Evolutionary conservation across 2,797 vertebrate genomes (phyloP).

Genomic region (Acanthiza pusilla): DNA sequence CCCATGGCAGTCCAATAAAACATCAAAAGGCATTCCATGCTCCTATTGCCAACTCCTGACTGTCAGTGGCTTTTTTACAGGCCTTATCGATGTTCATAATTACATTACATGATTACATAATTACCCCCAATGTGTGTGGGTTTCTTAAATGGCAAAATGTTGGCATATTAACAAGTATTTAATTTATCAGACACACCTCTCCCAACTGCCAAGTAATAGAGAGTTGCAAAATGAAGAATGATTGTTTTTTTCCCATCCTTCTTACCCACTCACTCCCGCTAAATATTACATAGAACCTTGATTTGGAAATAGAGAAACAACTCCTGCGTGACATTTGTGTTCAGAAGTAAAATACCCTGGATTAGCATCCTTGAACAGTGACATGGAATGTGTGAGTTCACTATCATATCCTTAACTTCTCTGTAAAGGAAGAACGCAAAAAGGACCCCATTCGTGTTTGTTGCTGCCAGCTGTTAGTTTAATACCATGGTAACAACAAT

Average conservation of each 20-base stretch:
- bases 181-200: background rate
- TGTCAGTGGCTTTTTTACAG: background rate
- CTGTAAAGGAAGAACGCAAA: background rate
- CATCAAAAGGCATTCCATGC: background rate
- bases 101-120: too few species aligned
- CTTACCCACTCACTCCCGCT: background rate
- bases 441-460: background rate
- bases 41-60: background rate
- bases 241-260: background rate
- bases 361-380: background rate
- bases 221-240: background rate
- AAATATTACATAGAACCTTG: background rate
- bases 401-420: background rate
- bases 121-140: rapidly evolving
- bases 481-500: background rate
- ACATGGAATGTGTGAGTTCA: background rate
- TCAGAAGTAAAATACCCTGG: background rate
- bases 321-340: background rate
- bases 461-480: background rate
- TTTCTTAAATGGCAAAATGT: background rate
- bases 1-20: background rate
- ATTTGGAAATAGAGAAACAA: background rate
- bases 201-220: background rate
- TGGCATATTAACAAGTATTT: background rate
- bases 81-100: background rate